A percentile compares a stretch with the other conserved stretches of the same genome.
Evolutionary conservation across 2,797 vertebrate species (phyloP).

Genomic region (Gallinago nigripennis): DNA sequence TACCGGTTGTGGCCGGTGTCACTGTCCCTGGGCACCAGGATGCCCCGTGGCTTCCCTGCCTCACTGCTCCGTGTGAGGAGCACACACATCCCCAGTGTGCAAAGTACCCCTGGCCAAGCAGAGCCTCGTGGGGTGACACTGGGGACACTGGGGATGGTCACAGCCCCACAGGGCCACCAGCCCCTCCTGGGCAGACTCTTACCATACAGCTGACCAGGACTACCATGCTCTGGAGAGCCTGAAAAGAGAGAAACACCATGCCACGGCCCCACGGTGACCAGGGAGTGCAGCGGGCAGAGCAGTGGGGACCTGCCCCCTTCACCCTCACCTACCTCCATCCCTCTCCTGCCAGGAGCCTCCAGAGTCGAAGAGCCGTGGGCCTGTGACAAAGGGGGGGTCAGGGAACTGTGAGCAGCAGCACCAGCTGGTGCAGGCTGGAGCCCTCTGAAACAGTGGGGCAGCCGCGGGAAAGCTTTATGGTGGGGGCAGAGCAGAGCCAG

Average conservation of each 20-base stretch:
- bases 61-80: not conserved
- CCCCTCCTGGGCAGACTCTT: not conserved
- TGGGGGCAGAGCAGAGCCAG: not conserved
- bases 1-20: not conserved
- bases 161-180: not conserved
- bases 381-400: not conserved
- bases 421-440: not conserved
- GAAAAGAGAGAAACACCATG: not conserved
- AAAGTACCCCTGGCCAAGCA: not conserved
- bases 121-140: not conserved
- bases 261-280: rapidly evolving
- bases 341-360: conserved; percentile 52
- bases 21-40: not conserved
- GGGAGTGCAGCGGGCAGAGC: rapidly evolving
- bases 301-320: rapidly evolving
- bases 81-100: not conserved
- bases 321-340: not conserved
- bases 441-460: rapidly evolving
- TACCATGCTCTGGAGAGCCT: not conserved
- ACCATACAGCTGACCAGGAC: not conserved
- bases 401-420: not conserved
- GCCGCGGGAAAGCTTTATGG: not conserved
- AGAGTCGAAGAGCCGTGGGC: conserved; percentile 1
- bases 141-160: not conserved
- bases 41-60: not conserved